phyloP scores from a whole-genome alignment of 1,140 invertebrate species.

The Drosophila mojavensis region DNA sequence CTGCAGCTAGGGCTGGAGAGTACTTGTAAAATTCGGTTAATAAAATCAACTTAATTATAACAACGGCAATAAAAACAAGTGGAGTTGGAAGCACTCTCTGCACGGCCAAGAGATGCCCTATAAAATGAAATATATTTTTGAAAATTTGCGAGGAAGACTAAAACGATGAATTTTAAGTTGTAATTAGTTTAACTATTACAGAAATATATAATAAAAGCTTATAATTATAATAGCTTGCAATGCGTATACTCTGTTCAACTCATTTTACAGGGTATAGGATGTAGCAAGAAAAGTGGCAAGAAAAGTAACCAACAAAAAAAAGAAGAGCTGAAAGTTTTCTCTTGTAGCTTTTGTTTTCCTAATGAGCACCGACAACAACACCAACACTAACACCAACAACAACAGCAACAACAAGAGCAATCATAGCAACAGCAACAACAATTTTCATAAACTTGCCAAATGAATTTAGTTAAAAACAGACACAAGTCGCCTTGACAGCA shows the following conservation, averaged over 20 bases:
- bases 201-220: too few relatives aligned
- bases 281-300: slow-evolving; percentile 1
- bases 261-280: slow-evolving; percentile 2
- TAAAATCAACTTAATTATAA: slow-evolving; percentile 77
- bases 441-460: slow-evolving; percentile 76
- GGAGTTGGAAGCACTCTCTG: background rate
- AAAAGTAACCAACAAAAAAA: slow-evolving; percentile 13
- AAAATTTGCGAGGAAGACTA: too few relatives aligned
- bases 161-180: too few relatives aligned
- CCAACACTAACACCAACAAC: slow-evolving; percentile 31
- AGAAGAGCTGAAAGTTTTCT: slow-evolving; percentile 52
- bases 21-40: slow-evolving; percentile 64
- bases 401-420: slow-evolving; percentile 31
- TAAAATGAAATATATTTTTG: background rate
- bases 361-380: slow-evolving; percentile 66
- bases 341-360: slow-evolving; percentile 72
- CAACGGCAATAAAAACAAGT: slow-evolving; percentile 36
- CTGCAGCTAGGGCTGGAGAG: slow-evolving; percentile 26
- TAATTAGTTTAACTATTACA: too few relatives aligned
- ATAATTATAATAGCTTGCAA: background rate
- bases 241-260: background rate
- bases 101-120: background rate
- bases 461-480: slow-evolving; percentile 63
- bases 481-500: slow-evolving; percentile 26
- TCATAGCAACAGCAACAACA: slow-evolving; percentile 59